Evolutionary conservation across 2,888 invertebrate genomes (phyloP).

Genomic region (Epicampocera succincta): DNA sequence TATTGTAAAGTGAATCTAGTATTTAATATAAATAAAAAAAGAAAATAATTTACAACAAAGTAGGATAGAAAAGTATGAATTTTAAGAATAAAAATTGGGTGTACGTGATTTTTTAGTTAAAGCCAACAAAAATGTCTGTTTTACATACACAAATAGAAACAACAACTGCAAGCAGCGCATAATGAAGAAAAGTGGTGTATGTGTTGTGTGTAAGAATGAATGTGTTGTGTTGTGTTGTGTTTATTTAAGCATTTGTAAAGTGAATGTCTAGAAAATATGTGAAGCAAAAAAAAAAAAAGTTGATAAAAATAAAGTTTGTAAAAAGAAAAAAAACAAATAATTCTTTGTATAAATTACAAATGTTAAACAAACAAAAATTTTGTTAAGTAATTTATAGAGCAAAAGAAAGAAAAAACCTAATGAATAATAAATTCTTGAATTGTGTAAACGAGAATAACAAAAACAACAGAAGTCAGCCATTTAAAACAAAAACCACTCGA

Average conservation of each 20-base stretch:
- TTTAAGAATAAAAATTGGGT: conserved; percentile 47
- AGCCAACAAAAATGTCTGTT: conserved; percentile 40
- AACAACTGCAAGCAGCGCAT: conserved; percentile 21
- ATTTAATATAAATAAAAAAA: conserved; percentile 9
- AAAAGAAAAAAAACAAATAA: conserved; percentile 3
- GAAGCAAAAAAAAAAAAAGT: conserved; percentile 14
- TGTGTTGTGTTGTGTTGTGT: too few species aligned
- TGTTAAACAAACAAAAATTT: conserved; percentile 18
- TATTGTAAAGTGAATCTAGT: conserved; percentile 39
- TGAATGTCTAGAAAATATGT: conserved; percentile 35
- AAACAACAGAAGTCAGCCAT: conserved; percentile 24
- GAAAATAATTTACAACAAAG: conserved; percentile 15
- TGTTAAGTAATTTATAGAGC: conserved; percentile 17
- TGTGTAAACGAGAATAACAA: not conserved
- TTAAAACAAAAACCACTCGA: conserved; percentile 25
- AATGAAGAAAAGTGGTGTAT: conserved; percentile 10
- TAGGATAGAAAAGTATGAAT: conserved; percentile 24
- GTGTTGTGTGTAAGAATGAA: not conserved
- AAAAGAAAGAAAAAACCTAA: not conserved
- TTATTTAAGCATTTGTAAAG: conserved; percentile 28
- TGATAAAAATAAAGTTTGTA: conserved; percentile 17
- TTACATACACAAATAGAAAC: conserved; percentile 26
- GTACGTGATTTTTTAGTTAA: conserved; percentile 52
- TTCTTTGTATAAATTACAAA: conserved; percentile 7
- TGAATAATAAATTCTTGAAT: conserved; percentile 5